Evolutionary conservation across 2,888 invertebrate species (phyloP).

Genomic region (Heliconius hortense): DNA sequence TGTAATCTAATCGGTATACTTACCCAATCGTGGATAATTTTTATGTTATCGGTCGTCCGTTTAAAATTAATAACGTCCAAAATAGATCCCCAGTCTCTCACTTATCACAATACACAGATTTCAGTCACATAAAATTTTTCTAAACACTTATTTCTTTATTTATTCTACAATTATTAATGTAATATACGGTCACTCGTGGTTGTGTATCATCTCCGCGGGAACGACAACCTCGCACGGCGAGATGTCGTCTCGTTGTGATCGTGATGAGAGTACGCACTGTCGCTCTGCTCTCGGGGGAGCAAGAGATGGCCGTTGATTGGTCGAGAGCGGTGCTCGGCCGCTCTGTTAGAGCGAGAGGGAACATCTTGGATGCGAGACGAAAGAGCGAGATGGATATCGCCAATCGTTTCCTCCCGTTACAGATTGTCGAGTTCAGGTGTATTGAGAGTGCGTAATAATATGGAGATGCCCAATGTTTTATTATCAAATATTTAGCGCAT

Average conservation of each 20-base stretch:
- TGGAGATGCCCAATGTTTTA: constrained; percentile 72
- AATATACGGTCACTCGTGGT: constrained; percentile 59
- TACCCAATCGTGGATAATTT: constrained; percentile 81
- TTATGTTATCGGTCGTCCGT: constrained; percentile 71
- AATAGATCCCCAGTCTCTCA: constrained; percentile 65
- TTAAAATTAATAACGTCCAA: constrained; percentile 66
- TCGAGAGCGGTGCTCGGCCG: constrained; percentile 70
- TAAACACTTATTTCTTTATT: constrained; percentile 58
- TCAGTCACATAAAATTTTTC: constrained; percentile 53
- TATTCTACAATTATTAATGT: constrained; percentile 46
- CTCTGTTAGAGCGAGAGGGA: constrained; percentile 75
- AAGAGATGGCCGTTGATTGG: constrained; percentile 79
- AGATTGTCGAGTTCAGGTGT: constrained; percentile 77
- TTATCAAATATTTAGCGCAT: constrained; percentile 50
- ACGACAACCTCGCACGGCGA: constrained; percentile 77
- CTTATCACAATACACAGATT: constrained; percentile 70
- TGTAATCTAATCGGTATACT: constrained; percentile 80
- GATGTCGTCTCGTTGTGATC: constrained; percentile 77
- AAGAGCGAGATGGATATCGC: constrained; percentile 71
- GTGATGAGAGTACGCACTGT: constrained; percentile 81
- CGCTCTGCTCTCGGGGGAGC: constrained; percentile 82
- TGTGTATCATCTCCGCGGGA: constrained; percentile 60
- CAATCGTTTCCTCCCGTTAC: constrained; percentile 69
- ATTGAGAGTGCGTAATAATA: constrained; percentile 72
- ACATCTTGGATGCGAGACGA: constrained; percentile 65